phyloP scores from a whole-genome alignment of 2,797 vertebrate species.

The Peromyscus melanophrys region DNA sequence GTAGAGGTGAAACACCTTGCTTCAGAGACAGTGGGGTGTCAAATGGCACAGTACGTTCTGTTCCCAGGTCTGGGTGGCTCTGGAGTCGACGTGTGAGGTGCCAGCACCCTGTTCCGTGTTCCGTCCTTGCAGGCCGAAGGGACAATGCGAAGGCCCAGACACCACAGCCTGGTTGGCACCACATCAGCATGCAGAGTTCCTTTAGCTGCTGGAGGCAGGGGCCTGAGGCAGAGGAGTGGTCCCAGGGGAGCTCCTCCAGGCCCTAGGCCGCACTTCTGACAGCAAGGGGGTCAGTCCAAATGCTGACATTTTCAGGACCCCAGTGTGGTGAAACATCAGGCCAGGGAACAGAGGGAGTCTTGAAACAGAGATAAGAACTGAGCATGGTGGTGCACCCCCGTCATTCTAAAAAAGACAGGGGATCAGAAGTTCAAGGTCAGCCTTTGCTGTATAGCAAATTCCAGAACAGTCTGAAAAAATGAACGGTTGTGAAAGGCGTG shows the following conservation, averaged over 20 bases:
- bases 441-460: not conserved
- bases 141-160: not conserved
- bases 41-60: not conserved
- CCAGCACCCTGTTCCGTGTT: not conserved
- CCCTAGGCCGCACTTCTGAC: accelerated
- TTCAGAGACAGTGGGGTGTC: not conserved
- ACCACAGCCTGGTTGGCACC: not conserved
- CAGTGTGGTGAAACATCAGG: not conserved
- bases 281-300: not conserved
- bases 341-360: not conserved
- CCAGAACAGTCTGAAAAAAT: not conserved
- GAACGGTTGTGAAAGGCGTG: not conserved
- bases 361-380: not conserved
- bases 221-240: accelerated
- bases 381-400: too few relatives aligned
- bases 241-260: not conserved
- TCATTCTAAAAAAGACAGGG: not conserved
- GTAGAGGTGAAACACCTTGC: not conserved
- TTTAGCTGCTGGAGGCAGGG: not conserved
- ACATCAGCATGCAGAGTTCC: not conserved
- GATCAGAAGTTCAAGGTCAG: not conserved
- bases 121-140: not conserved
- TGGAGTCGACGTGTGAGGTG: not conserved
- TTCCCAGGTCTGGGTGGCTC: not conserved
- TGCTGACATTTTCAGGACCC: not conserved